Conservation (phyloP, 2,888 invertebrate genomes). For the Leptura quadrifasciata region DNA sequence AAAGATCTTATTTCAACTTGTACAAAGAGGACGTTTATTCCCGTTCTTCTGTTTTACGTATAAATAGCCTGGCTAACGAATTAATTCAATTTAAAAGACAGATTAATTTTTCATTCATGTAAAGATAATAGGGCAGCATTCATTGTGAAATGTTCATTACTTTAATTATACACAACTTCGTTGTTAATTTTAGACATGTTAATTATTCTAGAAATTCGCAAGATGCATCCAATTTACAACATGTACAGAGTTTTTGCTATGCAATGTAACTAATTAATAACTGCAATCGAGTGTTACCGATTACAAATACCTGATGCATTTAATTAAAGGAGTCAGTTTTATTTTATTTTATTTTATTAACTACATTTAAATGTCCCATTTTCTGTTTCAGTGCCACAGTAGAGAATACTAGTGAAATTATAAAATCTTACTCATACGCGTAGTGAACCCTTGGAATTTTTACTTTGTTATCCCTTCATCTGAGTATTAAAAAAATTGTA, state of each 20-base stretch:
- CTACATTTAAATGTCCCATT: too few relatives aligned
- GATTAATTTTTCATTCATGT: constrained; percentile 63
- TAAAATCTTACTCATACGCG: too few relatives aligned
- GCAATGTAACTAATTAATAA: neutral
- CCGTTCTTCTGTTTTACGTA: constrained; percentile 54
- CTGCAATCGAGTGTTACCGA: constrained; percentile 1
- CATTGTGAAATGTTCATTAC: constrained; percentile 55
- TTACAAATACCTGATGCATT: neutral
- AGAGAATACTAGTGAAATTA: too few relatives aligned
- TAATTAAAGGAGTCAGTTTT: neutral
- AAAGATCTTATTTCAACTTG: constrained; percentile 61
- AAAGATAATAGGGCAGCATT: constrained; percentile 54
- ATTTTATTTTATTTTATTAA: too few relatives aligned
- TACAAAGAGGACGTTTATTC: constrained; percentile 65
- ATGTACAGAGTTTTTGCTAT: neutral
- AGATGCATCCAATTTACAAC: constrained; percentile 23
- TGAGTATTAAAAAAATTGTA: too few relatives aligned
- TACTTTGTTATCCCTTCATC: too few relatives aligned
- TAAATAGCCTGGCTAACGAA: constrained; percentile 63
- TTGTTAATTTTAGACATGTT: constrained; percentile 45
- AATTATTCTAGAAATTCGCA: constrained; percentile 42
- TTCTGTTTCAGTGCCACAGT: too few relatives aligned
- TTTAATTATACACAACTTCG: constrained; percentile 48
- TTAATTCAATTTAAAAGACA: constrained; percentile 60
- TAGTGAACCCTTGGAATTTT: too few relatives aligned